phyloP scores from a whole-genome alignment of 2,113 vertebrate genomes.

The Dolichotis patagonum region DNA sequence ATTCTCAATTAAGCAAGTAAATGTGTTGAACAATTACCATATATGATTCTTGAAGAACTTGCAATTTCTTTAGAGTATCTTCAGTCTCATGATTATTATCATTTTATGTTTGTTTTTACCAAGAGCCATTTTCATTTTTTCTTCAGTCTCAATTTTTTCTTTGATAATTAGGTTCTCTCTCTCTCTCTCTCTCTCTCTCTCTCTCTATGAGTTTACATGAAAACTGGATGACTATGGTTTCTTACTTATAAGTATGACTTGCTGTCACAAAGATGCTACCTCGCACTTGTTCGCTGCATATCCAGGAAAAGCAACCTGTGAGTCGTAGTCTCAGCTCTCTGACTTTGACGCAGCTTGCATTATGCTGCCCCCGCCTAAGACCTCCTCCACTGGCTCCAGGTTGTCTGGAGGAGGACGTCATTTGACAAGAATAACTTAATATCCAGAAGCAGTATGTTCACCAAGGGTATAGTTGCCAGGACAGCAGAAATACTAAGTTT shows the following conservation, averaged over 20 bases:
- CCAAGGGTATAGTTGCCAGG: constrained; percentile 61
- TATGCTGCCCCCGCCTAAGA: background rate
- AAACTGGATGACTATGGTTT: background rate
- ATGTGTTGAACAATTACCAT: background rate
- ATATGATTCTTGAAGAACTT: background rate
- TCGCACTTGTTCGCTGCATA: background rate
- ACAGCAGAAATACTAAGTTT: constrained; percentile 76
- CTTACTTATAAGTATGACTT: background rate
- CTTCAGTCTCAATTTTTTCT: background rate
- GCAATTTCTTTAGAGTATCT: background rate
- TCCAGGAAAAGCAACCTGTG: constrained; percentile 21
- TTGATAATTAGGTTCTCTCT: background rate
- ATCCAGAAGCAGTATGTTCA: constrained; percentile 62
- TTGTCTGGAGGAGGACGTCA: constrained; percentile 67
- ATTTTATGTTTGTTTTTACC: background rate
- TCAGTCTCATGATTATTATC: background rate
- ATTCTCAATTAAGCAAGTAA: background rate
- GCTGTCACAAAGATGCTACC: background rate
- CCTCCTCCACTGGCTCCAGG: constrained; percentile 61
- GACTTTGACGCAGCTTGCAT: background rate
- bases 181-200: background rate
- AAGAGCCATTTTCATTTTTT: background rate
- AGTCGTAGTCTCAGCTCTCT: background rate
- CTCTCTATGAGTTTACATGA: background rate
- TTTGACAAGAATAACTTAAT: constrained; percentile 75